A percentile compares a stretch with the other conserved stretches of the same genome.
phyloP scores from a whole-genome alignment of 2,797 vertebrate species.

The Triplophysa yarkandensis region DNA sequence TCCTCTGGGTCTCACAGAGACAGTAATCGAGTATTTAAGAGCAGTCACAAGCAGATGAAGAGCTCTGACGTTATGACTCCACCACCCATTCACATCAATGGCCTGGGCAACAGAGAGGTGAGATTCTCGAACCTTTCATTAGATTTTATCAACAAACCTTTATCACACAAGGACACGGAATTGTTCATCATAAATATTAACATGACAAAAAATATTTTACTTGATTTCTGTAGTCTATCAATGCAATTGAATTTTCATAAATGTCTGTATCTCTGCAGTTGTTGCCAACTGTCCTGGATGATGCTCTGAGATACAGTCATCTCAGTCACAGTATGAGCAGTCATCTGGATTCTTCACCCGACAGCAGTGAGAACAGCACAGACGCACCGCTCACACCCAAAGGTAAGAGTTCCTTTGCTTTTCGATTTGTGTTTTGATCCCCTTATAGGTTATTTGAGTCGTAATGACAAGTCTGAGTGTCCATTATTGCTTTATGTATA shows the following conservation, averaged over 20 bases:
- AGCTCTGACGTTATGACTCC: constrained; percentile 78
- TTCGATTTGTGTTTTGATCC: constrained; percentile 1
- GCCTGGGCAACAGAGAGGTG: constrained; percentile 82
- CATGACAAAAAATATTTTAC: not conserved
- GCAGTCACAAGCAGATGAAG: constrained; percentile 78
- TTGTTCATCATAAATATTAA: not conserved
- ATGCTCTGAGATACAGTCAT: constrained; percentile 72
- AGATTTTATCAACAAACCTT: not conserved
- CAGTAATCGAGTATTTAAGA: constrained; percentile 76
- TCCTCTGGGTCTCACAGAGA: constrained; percentile 62
- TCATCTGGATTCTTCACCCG: constrained; percentile 80
- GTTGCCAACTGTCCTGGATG: constrained; percentile 71
- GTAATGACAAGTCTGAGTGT: not conserved
- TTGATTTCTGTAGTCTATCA: not conserved
- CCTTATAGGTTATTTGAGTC: not conserved
- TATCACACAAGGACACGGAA: not conserved
- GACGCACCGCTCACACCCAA: constrained; percentile 72
- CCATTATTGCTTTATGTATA: too few species aligned
- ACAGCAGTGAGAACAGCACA: constrained; percentile 79
- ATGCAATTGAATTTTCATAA: not conserved
- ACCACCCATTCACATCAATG: constrained; percentile 79
- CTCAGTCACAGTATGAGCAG: constrained; percentile 82
- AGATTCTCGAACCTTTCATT: constrained; percentile 42
- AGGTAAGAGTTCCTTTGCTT: constrained; percentile 68
- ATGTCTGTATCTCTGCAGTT: constrained; percentile 60